A percentile compares a stretch with the other conserved stretches of the same genome.
Conservation (phyloP, 1,140 invertebrate species). For the Drosophila albomicans region DNA sequence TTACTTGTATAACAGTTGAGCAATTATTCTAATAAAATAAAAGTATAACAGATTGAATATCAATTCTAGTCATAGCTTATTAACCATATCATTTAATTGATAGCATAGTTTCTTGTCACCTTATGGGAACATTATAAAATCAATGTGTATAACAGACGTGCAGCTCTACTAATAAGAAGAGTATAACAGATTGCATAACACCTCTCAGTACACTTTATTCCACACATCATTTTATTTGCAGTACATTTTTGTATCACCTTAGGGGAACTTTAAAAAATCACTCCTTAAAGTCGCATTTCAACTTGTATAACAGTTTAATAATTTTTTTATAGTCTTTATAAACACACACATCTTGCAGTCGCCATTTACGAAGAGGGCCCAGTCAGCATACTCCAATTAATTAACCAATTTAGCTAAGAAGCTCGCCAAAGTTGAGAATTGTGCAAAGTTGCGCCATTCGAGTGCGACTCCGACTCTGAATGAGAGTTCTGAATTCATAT, state of each 20-base stretch:
- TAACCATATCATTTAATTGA: no score
- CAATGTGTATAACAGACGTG: no score
- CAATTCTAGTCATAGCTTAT: no score
- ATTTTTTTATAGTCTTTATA: constrained; percentile 5
- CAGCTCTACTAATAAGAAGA: not conserved
- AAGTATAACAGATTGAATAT: no score
- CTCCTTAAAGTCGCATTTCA: no score
- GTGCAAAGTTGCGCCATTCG: constrained; percentile 19
- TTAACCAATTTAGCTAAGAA: constrained; percentile 73
- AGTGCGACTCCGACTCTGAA: not conserved
- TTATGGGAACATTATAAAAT: no score
- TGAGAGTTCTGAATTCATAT: not conserved
- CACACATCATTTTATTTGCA: no score
- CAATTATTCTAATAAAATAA: no score
- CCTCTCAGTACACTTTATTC: not conserved
- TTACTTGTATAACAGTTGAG: no score
- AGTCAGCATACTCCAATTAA: constrained; percentile 66
- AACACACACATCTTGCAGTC: not conserved
- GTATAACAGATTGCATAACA: constrained; percentile 16
- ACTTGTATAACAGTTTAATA: constrained; percentile 17
- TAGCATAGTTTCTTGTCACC: no score
- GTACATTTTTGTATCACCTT: no score
- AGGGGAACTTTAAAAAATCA: no score
- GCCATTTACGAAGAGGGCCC: constrained; percentile 2
- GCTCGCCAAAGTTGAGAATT: constrained; percentile 52